Percentiles rank a stretch among this genome's conserved stretches.
These are phyloP conservation scores for Siniperca knerii DNA, from an alignment of 2,113 vertebrate species.

Conservation along the genomic window DNA sequence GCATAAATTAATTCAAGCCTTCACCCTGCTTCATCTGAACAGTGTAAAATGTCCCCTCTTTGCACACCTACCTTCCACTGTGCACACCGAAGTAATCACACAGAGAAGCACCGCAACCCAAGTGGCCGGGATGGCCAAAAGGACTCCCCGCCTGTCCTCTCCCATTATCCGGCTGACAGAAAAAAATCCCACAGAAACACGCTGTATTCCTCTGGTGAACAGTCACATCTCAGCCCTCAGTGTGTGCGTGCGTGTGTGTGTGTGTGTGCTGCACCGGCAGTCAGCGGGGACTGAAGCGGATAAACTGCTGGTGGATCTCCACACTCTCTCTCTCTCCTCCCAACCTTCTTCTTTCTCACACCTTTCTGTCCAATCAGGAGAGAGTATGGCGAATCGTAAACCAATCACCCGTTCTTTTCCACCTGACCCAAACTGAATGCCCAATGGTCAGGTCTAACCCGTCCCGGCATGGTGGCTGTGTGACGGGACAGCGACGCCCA, in stretches of 20 bases:
- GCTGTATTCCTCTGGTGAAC: conserved; percentile 60
- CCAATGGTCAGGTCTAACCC: conserved; percentile 49
- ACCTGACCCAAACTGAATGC: conserved; percentile 70
- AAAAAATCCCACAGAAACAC: conserved; percentile 58
- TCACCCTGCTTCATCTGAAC: conserved; percentile 24
- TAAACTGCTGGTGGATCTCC: conserved; percentile 28
- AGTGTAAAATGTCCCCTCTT: background rate
- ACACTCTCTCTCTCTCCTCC: conserved; percentile 6
- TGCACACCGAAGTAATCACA: conserved; percentile 67
- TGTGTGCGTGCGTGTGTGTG: background rate
- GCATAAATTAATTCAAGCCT: conserved; percentile 6
- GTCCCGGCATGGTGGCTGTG: background rate
- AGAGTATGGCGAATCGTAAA: conserved; percentile 63
- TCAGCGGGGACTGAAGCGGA: conserved; percentile 52
- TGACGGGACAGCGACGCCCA: conserved; percentile 56
- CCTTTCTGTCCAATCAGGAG: conserved; percentile 75
- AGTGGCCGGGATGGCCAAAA: conserved; percentile 58
- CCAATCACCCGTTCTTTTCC: conserved; percentile 76
- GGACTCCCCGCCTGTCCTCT: conserved; percentile 46
- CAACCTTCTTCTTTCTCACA: conserved; percentile 45
- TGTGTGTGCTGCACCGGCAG: conserved; percentile 30
- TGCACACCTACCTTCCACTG: conserved; percentile 81
- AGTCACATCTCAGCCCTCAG: conserved; percentile 73
- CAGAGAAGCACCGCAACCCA: conserved; percentile 68
- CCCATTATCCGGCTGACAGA: conserved; percentile 60